phyloP scores from a whole-genome alignment of 1,140 invertebrate species.

The Philotrypesis tridentata region DNA sequence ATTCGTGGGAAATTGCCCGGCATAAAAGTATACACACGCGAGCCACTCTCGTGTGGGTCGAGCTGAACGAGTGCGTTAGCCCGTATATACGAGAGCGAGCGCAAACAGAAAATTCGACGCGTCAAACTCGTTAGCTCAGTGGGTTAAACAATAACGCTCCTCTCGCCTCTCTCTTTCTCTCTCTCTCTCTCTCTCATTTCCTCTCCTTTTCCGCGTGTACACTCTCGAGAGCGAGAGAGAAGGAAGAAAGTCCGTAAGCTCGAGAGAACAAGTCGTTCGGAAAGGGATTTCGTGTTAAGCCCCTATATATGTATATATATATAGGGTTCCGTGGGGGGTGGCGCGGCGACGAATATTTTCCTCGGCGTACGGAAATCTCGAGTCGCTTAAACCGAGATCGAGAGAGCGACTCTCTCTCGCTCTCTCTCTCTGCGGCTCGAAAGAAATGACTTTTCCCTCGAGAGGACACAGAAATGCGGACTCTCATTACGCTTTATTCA shows the following conservation, averaged over 20 bases:
- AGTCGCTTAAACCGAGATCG: constrained; percentile 10
- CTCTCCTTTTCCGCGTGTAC: too few species aligned
- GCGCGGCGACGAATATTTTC: neutral
- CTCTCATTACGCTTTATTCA: constrained; percentile 29
- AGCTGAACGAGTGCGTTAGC: too few species aligned
- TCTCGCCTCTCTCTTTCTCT: constrained; percentile 11
- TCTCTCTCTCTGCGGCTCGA: neutral
- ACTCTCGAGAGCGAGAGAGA: neutral
- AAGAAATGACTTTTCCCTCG: constrained; percentile 6
- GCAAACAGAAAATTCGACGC: constrained; percentile 54
- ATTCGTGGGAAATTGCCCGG: neutral
- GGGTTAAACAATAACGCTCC: constrained; percentile 55
- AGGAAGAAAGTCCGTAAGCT: neutral
- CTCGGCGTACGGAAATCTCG: neutral
- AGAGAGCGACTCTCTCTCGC: neutral
- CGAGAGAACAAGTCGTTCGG: neutral
- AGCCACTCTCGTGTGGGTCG: too few species aligned
- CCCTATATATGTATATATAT: too few species aligned
- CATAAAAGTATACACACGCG: neutral
- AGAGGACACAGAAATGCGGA: neutral
- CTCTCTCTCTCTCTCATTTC: constrained; percentile 15
- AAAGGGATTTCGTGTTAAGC: neutral
- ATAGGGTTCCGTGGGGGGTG: neutral
- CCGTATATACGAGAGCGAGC: too few species aligned
- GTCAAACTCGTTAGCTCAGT: constrained; percentile 56